Conservation (phyloP, 2,113 vertebrate species). For the Orientallactaga bullata region DNA sequence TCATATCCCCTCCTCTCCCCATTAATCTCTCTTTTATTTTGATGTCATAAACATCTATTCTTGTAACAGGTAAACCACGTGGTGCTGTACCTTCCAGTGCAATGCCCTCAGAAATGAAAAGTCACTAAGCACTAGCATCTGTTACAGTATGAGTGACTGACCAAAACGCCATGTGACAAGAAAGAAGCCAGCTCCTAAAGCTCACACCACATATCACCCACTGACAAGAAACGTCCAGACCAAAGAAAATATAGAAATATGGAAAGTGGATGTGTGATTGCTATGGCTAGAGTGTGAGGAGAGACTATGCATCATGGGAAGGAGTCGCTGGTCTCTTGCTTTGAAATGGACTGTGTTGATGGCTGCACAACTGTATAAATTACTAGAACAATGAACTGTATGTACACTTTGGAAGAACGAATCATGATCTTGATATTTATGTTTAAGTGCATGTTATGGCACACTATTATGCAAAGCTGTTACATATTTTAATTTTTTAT, state of each 20-base stretch:
- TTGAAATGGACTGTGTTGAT: accelerated
- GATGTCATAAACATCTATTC: background rate
- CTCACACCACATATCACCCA: background rate
- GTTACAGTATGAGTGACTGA: background rate
- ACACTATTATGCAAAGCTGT: background rate
- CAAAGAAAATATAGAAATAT: background rate
- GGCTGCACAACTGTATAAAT: background rate
- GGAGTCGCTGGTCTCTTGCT: accelerated
- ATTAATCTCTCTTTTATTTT: too few species aligned
- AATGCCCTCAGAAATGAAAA: background rate
- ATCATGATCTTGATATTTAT: background rate
- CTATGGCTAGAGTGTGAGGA: background rate
- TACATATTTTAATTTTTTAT: background rate
- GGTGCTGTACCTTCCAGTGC: accelerated
- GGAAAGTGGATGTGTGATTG: background rate
- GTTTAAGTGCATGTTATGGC: background rate
- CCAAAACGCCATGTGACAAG: too few species aligned
- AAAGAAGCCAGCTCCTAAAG: background rate
- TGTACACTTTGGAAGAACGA: background rate
- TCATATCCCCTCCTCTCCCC: too few species aligned
- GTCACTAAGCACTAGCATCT: accelerated
- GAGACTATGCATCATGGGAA: accelerated
- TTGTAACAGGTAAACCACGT: background rate
- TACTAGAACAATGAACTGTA: background rate
- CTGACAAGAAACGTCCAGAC: background rate